These are phyloP conservation scores for Himalopsyche anomala DNA, from an alignment of 2,888 invertebrate genomes.

Conservation along the genomic window DNA sequence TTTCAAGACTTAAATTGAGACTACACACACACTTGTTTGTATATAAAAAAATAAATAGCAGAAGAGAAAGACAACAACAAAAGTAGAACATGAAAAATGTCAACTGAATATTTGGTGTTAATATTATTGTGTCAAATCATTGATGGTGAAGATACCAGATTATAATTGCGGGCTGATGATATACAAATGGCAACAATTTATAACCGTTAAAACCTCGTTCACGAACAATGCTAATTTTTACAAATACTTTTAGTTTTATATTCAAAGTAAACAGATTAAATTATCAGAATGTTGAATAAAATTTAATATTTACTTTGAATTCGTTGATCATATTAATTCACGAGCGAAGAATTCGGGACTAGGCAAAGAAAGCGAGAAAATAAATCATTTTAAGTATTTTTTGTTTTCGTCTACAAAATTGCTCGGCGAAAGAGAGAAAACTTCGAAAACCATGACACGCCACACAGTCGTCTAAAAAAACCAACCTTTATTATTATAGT, in stretches of 20 bases:
- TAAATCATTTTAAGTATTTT: constrained; percentile 6
- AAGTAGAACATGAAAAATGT: no score
- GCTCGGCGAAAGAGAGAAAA: not conserved
- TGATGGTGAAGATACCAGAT: no score
- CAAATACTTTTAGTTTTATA: constrained; percentile 16
- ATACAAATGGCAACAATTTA: no score
- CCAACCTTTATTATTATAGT: no score
- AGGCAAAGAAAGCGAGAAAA: not conserved
- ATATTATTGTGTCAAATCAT: no score
- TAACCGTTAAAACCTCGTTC: not conserved
- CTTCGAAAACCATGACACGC: constrained; percentile 3
- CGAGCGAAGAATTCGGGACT: constrained; percentile 1
- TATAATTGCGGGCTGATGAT: no score
- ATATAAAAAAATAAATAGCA: no score
- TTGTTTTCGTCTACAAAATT: not conserved
- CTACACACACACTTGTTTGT: no score
- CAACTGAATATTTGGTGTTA: no score
- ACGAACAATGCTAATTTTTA: not conserved
- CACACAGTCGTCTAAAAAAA: not conserved
- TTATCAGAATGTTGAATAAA: constrained; percentile 4
- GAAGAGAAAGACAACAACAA: no score
- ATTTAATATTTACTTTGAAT: constrained; percentile 18
- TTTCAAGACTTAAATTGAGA: no score
- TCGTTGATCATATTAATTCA: not conserved
- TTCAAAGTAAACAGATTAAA: constrained; percentile 31